A percentile compares a stretch with the other conserved stretches of the same genome.
Conservation (phyloP, 2,888 invertebrate species). For the Ceriagrion tenellum region DNA sequence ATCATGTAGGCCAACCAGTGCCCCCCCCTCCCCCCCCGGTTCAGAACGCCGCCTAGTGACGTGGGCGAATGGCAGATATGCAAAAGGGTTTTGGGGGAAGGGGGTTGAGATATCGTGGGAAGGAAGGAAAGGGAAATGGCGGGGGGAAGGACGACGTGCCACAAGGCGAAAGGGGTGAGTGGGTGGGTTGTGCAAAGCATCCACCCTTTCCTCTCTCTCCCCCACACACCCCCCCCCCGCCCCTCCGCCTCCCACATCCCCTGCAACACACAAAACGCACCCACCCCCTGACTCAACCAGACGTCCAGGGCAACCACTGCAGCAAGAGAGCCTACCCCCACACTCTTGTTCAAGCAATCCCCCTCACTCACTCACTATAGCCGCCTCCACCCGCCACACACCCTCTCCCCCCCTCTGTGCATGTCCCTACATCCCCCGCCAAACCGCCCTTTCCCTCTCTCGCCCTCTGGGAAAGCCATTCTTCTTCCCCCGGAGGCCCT, state of each 20-base stretch:
- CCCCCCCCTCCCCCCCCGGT: not conserved
- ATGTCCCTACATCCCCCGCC: not conserved
- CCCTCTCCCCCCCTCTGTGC: not conserved
- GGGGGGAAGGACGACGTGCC: not conserved
- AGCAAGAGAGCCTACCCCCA: not conserved
- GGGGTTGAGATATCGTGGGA: not conserved
- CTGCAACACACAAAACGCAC: not conserved
- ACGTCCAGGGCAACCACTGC: not conserved
- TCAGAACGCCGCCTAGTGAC: not conserved
- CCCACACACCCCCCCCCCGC: not conserved
- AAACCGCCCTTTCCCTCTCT: not conserved
- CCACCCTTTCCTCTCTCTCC: not conserved
- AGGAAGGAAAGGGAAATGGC: not conserved
- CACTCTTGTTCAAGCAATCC: too few relatives aligned
- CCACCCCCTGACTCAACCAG: not conserved
- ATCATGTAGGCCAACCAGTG: conserved; percentile 34
- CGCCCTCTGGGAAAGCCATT: conserved; percentile 56
- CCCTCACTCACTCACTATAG: too few relatives aligned
- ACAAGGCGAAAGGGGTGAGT: not conserved
- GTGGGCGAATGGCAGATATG: conserved; percentile 53
- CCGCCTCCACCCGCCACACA: not conserved
- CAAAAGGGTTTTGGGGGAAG: conserved; percentile 7
- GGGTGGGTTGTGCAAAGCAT: conserved; percentile 52
- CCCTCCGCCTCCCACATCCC: not conserved
- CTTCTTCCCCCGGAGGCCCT: conserved; percentile 59